Conservation (phyloP, 2,797 vertebrate genomes). For the Spatula clypeata region DNA sequence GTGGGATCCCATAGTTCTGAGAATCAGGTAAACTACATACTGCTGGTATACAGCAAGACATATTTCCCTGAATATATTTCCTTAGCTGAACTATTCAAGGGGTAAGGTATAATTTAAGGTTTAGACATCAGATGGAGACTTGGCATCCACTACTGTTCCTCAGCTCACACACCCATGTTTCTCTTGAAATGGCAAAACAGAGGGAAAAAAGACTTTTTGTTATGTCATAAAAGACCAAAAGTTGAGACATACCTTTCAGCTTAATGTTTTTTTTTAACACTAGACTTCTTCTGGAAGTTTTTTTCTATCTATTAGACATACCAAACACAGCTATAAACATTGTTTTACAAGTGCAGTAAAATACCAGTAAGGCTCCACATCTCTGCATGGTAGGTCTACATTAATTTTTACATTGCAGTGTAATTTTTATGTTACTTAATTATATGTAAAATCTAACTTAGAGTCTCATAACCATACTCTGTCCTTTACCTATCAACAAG, state of each 20-base stretch:
- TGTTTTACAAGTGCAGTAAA: not conserved
- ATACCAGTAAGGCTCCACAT: not conserved
- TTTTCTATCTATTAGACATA: not conserved
- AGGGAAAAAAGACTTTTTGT: not conserved
- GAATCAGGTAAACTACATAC: not conserved
- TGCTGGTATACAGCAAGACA: not conserved
- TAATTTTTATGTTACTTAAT: not conserved
- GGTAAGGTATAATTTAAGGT: not conserved
- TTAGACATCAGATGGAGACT: not conserved
- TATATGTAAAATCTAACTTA: not conserved
- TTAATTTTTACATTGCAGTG: not conserved
- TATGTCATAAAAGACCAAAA: not conserved
- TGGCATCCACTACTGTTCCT: not conserved
- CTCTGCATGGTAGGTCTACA: fast-evolving
- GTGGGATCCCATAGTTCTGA: not conserved
- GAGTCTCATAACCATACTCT: not conserved
- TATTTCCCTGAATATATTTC: not conserved
- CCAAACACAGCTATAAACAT: not conserved
- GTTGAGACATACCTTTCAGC: not conserved
- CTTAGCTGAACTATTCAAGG: not conserved
- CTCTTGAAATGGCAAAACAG: not conserved
- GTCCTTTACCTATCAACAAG: not conserved
- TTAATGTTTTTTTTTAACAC: not conserved
- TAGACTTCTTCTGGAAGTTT: not conserved
- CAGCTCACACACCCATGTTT: not conserved